Conservation (phyloP, 2,113 vertebrate species). For the Lutjanus erythropterus region DNA sequence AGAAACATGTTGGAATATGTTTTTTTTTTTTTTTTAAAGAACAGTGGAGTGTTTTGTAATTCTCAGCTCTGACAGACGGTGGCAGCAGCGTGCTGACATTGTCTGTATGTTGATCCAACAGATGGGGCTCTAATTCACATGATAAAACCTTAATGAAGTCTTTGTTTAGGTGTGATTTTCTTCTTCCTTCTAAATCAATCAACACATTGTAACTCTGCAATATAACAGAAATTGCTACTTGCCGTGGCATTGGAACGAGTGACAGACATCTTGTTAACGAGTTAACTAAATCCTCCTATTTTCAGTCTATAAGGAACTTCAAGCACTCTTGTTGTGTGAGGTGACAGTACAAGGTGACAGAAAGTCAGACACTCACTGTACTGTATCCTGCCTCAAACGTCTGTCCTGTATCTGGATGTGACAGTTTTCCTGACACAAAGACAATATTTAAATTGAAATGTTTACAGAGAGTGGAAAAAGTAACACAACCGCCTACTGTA, state of each 20-base stretch:
- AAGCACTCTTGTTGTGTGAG: slow-evolving; percentile 7
- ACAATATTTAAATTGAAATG: neutral
- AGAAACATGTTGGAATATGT: neutral
- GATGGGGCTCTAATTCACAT: slow-evolving; percentile 43
- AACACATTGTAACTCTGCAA: neutral
- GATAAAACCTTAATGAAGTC: neutral
- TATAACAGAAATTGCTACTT: neutral
- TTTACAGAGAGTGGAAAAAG: neutral
- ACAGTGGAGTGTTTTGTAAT: neutral
- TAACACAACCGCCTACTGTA: no score
- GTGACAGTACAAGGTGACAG: slow-evolving; percentile 25
- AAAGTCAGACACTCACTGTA: slow-evolving; percentile 25
- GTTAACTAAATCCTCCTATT: slow-evolving; percentile 44
- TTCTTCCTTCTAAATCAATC: neutral
- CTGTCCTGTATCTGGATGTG: neutral
- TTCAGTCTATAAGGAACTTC: slow-evolving; percentile 18
- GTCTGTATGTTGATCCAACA: slow-evolving; percentile 37
- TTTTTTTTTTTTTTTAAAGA: neutral
- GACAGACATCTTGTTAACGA: slow-evolving; percentile 46
- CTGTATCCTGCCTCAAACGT: neutral
- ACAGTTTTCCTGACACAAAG: neutral
- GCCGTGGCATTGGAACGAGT: neutral
- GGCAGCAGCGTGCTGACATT: neutral
- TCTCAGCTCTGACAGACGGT: slow-evolving; percentile 14
- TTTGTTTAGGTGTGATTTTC: neutral